These are phyloP conservation scores for Dendrocincla tyrannina DNA, from an alignment of 2,797 vertebrate genomes.

Conservation along the genomic window DNA sequence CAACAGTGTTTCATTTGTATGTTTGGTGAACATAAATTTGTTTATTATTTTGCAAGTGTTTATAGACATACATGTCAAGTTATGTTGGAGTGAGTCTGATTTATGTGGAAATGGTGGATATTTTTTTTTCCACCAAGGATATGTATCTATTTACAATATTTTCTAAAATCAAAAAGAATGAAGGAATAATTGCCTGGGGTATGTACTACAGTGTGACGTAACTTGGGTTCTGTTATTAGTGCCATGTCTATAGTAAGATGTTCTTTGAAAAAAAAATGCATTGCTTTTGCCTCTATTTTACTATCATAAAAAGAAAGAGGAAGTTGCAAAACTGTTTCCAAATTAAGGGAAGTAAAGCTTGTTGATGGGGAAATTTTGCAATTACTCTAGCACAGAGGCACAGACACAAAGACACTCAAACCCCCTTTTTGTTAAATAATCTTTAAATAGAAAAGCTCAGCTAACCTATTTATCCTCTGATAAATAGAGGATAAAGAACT, in stretches of 20 bases:
- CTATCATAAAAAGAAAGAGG: neutral
- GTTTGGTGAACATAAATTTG: neutral
- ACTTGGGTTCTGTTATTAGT: neutral
- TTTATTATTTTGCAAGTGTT: neutral
- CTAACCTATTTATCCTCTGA: neutral
- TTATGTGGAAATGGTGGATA: neutral
- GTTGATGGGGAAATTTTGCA: neutral
- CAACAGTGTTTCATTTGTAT: neutral
- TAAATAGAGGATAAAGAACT: neutral
- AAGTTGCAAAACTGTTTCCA: conserved; percentile 14
- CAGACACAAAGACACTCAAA: neutral
- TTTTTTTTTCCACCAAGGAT: neutral
- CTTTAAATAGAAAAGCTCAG: neutral
- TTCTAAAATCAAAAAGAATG: neutral
- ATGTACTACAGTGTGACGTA: neutral
- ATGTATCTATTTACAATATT: neutral
- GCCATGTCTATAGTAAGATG: neutral
- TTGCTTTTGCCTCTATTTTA: neutral
- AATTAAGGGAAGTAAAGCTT: conserved; percentile 3
- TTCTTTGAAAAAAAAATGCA: neutral
- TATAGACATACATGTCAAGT: neutral
- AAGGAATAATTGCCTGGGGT: neutral
- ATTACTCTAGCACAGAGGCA: neutral
- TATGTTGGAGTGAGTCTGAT: neutral
- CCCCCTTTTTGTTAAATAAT: neutral